Evolutionary conservation across 2,888 invertebrate genomes (phyloP).

Genomic region (Brachyptera putata): DNA sequence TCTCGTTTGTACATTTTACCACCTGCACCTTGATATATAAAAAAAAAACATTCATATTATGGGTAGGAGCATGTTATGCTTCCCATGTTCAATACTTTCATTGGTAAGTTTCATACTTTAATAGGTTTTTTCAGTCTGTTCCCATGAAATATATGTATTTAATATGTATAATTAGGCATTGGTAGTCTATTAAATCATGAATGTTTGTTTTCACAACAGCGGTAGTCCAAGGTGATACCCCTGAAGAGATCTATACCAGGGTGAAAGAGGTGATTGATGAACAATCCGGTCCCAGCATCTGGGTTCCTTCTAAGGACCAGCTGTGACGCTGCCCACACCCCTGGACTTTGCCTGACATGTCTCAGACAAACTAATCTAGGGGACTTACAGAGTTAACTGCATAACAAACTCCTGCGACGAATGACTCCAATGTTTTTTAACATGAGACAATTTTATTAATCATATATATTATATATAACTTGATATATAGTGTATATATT

Average conservation of each 20-base stretch:
- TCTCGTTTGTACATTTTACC: no score
- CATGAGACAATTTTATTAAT: slow-evolving; percentile 1
- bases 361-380: slow-evolving; percentile 35
- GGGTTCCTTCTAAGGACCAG: slow-evolving; percentile 96
- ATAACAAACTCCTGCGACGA: neutral
- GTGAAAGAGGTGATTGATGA: slow-evolving; percentile 92
- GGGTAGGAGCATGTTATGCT: no score
- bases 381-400: neutral
- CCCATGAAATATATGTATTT: no score
- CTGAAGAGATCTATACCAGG: slow-evolving; percentile 93
- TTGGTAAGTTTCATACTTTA: no score
- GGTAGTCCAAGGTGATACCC: slow-evolving; percentile 94
- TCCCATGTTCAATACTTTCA: no score
- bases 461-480: no score
- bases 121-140: no score
- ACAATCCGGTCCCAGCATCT: slow-evolving; percentile 93
- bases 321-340: slow-evolving; percentile 69
- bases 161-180: no score
- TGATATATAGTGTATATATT: no score
- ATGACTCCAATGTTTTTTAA: slow-evolving; percentile 15
- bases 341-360: slow-evolving; percentile 45
- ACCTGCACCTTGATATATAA: no score
- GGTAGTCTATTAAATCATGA: neutral
- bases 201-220: slow-evolving; percentile 52
- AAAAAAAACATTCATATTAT: no score